Evolutionary conservation across 2,113 vertebrate species (phyloP).

Genomic region (Axis porcinus): DNA sequence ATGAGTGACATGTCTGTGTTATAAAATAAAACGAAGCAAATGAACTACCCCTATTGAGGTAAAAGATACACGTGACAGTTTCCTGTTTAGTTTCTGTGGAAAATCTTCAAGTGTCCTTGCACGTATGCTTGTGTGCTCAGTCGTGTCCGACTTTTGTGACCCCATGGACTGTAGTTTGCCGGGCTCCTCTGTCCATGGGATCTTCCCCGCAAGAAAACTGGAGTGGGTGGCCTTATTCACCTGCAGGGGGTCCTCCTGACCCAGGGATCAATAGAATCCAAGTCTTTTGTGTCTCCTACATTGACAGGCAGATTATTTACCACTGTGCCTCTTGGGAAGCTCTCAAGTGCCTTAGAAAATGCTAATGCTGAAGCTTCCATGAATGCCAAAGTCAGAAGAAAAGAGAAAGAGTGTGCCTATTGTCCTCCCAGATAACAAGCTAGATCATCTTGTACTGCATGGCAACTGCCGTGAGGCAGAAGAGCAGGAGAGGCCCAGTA

Average conservation of each 20-base stretch:
- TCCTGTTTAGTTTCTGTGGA: background rate
- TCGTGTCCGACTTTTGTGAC: background rate
- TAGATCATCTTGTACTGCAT: rapidly evolving
- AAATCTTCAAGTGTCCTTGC: background rate
- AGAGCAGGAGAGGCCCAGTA: background rate
- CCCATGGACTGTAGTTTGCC: background rate
- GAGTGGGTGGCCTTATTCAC: background rate
- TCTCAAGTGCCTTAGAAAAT: background rate
- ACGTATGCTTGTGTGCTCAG: rapidly evolving
- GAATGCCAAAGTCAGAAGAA: background rate
- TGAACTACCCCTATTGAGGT: background rate
- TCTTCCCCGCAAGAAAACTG: background rate
- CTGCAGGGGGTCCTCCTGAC: background rate
- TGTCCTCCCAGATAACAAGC: rapidly evolving
- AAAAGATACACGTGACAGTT: background rate
- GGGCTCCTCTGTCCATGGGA: background rate
- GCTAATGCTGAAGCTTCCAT: background rate
- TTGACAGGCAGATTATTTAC: background rate
- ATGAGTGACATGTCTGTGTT: background rate
- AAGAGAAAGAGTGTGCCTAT: background rate
- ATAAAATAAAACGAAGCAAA: background rate
- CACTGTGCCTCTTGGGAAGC: background rate
- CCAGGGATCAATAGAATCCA: background rate
- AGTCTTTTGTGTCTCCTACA: background rate
- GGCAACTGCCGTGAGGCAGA: background rate